Base-by-base conservation (phyloP, 2,797 vertebrate species). In the Choloepus didactylus region DNA sequence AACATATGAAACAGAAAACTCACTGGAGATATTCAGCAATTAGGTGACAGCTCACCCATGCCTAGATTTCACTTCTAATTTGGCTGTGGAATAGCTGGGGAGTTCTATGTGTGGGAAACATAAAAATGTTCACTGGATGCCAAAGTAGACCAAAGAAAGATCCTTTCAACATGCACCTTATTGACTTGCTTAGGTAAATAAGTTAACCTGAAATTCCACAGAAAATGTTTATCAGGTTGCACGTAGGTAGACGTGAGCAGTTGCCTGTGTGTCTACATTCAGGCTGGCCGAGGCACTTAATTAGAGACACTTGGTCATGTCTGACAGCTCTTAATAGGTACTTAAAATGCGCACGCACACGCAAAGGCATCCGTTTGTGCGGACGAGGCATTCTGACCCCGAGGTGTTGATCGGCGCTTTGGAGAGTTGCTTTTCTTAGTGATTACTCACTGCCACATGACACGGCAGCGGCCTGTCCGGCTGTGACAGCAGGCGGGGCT, bases 351-450 rank as follows among this genome's bases (percentile, higher is more conserved):
- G 0, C 9, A 3, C 85, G 35, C 76, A 84, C 64, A 44, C 1
- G 2, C 75, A 66, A 67, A 85, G 72, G 73, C 88, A 80, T 94
- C 9, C 44, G 23, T 73, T 62, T 75, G 21, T 81, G 84, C 9
- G 9, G 64, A 77, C 46, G 84, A 75, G 18, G 16, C 0, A 6
- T 91, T 87, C 91, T 90, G 75, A 86, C 72, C 85, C 93, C 62
- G 49, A 87, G 0, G 73, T 95, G 94, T 86, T 89, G 89, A 92
- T 82, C 87, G 62, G 84, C 56, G n/a, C 35, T 79, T 81, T 49
- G 79, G 85, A 97, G 92, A 79, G 86, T 83, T 94, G 95, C 82
- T 95, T 96, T 94, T 96, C 94, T 95, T 96, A 56, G 93, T 86
- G 89, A 94, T 91, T 87, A 93, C 75, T 92, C 83, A 87, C 77